Evolutionary conservation across 1,140 invertebrate species (phyloP).

Genomic region (Chelonus insularis): DNA sequence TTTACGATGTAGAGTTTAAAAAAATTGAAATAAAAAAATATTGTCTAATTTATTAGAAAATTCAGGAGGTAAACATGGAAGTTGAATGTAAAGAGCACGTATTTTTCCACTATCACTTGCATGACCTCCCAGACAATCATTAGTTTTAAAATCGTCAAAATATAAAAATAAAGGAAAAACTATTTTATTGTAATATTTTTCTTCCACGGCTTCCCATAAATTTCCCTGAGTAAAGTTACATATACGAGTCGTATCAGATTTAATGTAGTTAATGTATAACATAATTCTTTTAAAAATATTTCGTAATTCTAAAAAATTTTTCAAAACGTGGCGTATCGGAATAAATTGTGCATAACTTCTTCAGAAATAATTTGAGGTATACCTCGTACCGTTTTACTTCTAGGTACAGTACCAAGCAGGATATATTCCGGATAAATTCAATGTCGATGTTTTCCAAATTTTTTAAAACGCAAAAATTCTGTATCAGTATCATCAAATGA

Average conservation of each 20-base stretch:
- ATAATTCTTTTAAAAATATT: too few relatives aligned
- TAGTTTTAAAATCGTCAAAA: conserved; percentile 9
- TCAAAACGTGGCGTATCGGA: too few relatives aligned
- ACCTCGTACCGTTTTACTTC: too few relatives aligned
- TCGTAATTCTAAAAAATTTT: too few relatives aligned
- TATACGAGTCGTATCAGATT: background rate
- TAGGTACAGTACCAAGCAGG: too few relatives aligned
- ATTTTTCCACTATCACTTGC: conserved; percentile 33
- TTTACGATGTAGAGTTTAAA: conserved; percentile 33
- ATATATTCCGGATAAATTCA: too few relatives aligned
- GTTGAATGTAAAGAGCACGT: conserved; percentile 34
- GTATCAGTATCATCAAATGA: too few relatives aligned
- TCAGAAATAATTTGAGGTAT: too few relatives aligned
- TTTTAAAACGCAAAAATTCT: too few relatives aligned
- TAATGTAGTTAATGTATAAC: too few relatives aligned
- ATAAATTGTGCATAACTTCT: too few relatives aligned
- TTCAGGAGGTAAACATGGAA: conserved; percentile 33
- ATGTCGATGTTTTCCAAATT: too few relatives aligned
- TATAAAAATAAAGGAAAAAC: conserved; percentile 22
- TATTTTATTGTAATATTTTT: background rate
- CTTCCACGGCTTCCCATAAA: conserved; percentile 6
- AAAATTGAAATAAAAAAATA: conserved; percentile 34
- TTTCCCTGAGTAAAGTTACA: conserved; percentile 17
- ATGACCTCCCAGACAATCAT: conserved; percentile 27
- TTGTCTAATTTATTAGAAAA: conserved; percentile 22